Evolutionary conservation across 2,797 vertebrate genomes (phyloP).

Genomic region (Anas capensis): DNA sequence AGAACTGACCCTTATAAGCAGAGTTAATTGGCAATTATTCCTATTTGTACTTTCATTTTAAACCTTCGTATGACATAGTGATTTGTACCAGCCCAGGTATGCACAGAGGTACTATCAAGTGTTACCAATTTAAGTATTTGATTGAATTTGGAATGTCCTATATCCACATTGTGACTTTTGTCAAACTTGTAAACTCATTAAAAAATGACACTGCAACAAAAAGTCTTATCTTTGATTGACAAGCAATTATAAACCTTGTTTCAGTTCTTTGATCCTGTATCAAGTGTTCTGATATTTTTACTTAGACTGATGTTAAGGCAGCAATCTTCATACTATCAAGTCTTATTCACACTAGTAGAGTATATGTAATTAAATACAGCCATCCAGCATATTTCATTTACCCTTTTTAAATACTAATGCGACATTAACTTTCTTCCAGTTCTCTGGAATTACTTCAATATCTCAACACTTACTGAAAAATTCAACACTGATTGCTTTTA

Average conservation of each 20-base stretch:
- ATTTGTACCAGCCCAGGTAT: background rate
- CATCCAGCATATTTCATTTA: background rate
- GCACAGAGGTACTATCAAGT: background rate
- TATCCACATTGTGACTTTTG: background rate
- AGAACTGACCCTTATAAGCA: background rate
- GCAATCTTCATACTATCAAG: accelerated
- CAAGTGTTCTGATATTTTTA: background rate
- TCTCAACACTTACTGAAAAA: background rate
- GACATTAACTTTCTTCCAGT: background rate
- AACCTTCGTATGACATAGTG: accelerated
- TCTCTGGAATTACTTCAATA: background rate
- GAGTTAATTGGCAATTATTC: background rate
- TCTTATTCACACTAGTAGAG: background rate
- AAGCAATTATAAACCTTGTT: background rate
- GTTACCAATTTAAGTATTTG: accelerated
- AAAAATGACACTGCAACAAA: background rate
- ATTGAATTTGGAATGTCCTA: background rate
- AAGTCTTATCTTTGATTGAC: background rate
- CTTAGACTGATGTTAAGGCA: background rate
- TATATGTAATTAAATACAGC: background rate
- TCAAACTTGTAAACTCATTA: background rate
- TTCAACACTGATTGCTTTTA: background rate
- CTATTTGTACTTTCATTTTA: background rate
- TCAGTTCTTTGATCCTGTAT: background rate
- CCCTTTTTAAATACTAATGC: background rate